phyloP scores from a whole-genome alignment of 2,797 vertebrate species.

The Enteromius anoplus region DNA sequence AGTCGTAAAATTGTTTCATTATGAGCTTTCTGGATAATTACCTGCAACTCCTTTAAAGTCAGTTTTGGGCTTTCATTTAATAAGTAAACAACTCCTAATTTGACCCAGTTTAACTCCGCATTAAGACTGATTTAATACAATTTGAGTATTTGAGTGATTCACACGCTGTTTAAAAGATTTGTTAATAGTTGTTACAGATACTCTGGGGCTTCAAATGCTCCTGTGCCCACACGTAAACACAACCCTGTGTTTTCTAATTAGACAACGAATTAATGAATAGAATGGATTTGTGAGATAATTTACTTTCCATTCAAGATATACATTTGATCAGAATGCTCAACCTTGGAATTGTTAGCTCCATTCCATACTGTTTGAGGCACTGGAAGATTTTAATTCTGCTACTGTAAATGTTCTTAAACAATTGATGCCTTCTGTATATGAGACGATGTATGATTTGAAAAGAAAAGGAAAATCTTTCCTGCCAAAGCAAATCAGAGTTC shows the following conservation, averaged over 20 bases:
- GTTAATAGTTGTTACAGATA: slow-evolving; percentile 24
- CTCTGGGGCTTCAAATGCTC: neutral
- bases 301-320: neutral
- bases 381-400: neutral
- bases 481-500: slow-evolving; percentile 35
- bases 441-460: slow-evolving; percentile 8
- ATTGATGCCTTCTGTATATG: slow-evolving; percentile 2
- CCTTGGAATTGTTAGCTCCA: neutral
- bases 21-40: slow-evolving; percentile 28
- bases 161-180: neutral
- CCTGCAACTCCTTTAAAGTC: slow-evolving; percentile 28
- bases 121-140: slow-evolving; percentile 24
- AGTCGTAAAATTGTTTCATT: slow-evolving; percentile 5
- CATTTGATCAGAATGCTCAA: neutral
- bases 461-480: neutral
- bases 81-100: slow-evolving; percentile 32
- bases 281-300: neutral
- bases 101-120: slow-evolving; percentile 21
- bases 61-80: slow-evolving; percentile 10
- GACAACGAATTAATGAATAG: neutral
- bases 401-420: neutral
- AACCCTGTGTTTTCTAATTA: slow-evolving; percentile 26
- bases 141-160: slow-evolving; percentile 19
- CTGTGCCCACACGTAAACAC: slow-evolving; percentile 6
- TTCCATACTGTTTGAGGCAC: neutral